These are phyloP conservation scores for Drosophila grimshawi DNA, from an alignment of 1,140 invertebrate genomes.

Conservation along the genomic window DNA sequence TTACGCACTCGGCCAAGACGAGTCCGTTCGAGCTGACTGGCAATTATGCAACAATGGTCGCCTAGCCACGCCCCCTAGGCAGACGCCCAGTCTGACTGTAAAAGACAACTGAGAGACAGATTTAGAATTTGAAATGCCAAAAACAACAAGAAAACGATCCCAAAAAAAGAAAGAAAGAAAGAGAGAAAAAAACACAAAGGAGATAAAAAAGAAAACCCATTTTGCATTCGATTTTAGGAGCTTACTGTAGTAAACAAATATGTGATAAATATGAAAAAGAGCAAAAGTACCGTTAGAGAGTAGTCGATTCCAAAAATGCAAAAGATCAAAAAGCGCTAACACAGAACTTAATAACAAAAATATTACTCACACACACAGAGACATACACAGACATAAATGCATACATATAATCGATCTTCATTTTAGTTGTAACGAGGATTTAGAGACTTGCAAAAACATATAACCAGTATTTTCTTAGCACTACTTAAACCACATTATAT, in stretches of 20 bases:
- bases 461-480: constrained; percentile 79
- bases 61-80: constrained; percentile 38
- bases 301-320: constrained; percentile 68
- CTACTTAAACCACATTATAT: constrained; percentile 41
- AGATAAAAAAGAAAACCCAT: constrained; percentile 29
- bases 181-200: constrained; percentile 13
- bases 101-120: constrained; percentile 57
- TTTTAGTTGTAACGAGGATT: constrained; percentile 73
- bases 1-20: constrained; percentile 81
- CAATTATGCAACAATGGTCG: constrained; percentile 81
- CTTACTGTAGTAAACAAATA: constrained; percentile 78
- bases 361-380: constrained; percentile 40
- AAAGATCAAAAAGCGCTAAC: constrained; percentile 23
- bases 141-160: constrained; percentile 20
- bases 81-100: constrained; percentile 22
- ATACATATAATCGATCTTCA: constrained; percentile 51
- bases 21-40: constrained; percentile 83
- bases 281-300: constrained; percentile 71
- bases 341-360: constrained; percentile 14
- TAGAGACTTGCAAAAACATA: constrained; percentile 78
- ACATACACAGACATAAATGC: constrained; percentile 2
- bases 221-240: constrained; percentile 60
- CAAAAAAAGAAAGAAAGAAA: constrained; percentile 22
- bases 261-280: constrained; percentile 77
- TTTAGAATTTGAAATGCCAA: constrained; percentile 16